Evolutionary conservation across 2,113 vertebrate species (phyloP).

Genomic region (Ancistrus triradiatus): DNA sequence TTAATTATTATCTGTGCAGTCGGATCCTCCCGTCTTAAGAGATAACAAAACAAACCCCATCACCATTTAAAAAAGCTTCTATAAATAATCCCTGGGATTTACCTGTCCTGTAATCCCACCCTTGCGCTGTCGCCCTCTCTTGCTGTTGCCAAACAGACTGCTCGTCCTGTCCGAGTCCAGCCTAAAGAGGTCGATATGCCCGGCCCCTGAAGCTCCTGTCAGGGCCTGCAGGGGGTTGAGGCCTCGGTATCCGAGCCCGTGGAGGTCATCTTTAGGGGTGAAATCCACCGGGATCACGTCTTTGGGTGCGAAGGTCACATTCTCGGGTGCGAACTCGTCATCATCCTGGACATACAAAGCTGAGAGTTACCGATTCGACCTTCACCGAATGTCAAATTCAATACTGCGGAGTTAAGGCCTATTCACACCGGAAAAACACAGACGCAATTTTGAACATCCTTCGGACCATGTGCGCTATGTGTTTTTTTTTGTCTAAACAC

Average conservation of each 20-base stretch:
- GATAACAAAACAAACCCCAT: no score
- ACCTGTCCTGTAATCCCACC: slow-evolving; percentile 90
- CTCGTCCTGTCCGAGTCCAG: slow-evolving; percentile 63
- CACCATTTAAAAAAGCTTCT: no score
- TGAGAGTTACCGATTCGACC: no score
- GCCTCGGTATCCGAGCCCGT: slow-evolving; percentile 88
- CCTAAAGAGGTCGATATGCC: slow-evolving; percentile 74
- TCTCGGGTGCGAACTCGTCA: slow-evolving; percentile 80
- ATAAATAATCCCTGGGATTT: no score
- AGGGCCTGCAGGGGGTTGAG: slow-evolving; percentile 82
- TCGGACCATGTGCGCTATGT: no score
- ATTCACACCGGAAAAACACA: no score
- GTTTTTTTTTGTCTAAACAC: no score
- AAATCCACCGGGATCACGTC: slow-evolving; percentile 86
- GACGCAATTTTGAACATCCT: no score
- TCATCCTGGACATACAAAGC: slow-evolving; percentile 56
- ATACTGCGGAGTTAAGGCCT: no score
- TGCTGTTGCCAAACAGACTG: slow-evolving; percentile 68
- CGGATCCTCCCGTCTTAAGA: no score
- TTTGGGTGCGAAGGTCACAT: slow-evolving; percentile 91
- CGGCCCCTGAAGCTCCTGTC: slow-evolving; percentile 56
- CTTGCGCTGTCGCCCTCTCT: slow-evolving; percentile 62
- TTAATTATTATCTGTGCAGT: no score
- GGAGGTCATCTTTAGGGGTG: slow-evolving; percentile 75
- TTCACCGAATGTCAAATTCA: no score